Conservation (phyloP, 2,113 vertebrate species). For the Catharus minimus region DNA sequence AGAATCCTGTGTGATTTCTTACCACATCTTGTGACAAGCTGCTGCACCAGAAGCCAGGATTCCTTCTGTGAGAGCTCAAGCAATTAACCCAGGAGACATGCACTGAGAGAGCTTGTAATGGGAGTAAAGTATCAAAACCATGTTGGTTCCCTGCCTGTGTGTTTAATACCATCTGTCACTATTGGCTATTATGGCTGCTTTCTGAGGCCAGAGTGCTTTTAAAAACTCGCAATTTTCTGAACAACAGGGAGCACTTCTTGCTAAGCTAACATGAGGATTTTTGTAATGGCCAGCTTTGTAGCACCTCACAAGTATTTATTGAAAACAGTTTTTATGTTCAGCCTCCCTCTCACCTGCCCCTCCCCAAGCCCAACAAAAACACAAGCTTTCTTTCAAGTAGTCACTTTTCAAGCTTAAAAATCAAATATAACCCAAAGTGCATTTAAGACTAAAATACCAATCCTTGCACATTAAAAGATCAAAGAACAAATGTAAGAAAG, state of each 20-base stretch:
- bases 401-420: not conserved
- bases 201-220: not conserved
- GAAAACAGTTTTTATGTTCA: not conserved
- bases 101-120: not conserved
- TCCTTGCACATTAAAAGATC: not conserved
- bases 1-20: not conserved
- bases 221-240: not conserved
- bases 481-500: not conserved
- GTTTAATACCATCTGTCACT: slow-evolving; percentile 35
- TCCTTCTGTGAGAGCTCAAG: slow-evolving; percentile 38
- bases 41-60: slow-evolving; percentile 40
- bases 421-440: not conserved
- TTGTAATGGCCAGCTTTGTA: not conserved
- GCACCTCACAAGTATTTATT: not conserved
- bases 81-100: slow-evolving; percentile 36
- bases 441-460: not conserved
- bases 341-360: not conserved
- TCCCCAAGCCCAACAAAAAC: not conserved
- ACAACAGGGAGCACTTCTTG: not conserved
- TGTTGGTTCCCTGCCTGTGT: not conserved
- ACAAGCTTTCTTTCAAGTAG: not conserved
- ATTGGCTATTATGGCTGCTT: not conserved
- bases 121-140: not conserved
- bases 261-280: not conserved
- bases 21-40: slow-evolving; percentile 29